These are phyloP conservation scores for Contarinia nasturtii DNA, from an alignment of 1,140 invertebrate species.

Conservation along the genomic window DNA sequence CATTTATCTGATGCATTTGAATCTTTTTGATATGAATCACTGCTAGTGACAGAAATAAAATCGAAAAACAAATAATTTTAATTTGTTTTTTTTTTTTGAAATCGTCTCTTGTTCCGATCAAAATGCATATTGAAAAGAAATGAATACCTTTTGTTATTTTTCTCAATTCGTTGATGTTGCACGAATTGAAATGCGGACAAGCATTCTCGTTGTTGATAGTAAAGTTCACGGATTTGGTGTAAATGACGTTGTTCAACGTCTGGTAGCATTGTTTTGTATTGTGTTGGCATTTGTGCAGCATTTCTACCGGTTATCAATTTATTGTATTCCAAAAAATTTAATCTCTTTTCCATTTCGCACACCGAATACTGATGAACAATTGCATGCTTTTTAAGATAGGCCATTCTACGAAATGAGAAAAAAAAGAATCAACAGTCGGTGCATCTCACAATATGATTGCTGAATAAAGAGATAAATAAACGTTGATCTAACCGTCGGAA, in stretches of 20 bases:
- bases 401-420: slow-evolving; percentile 32
- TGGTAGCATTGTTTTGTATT: slow-evolving; percentile 6
- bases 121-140: neutral
- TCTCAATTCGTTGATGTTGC: slow-evolving; percentile 15
- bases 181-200: slow-evolving; percentile 23
- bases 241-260: slow-evolving; percentile 18
- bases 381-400: slow-evolving; percentile 65
- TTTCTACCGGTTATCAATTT: neutral
- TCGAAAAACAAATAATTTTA: slow-evolving; percentile 9
- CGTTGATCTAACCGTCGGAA: slow-evolving; percentile 34
- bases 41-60: neutral
- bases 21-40: slow-evolving; percentile 2
- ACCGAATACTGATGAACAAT: slow-evolving; percentile 36
- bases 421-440: neutral
- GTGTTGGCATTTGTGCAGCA: neutral
- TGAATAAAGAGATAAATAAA: neutral
- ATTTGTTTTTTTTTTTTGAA: neutral
- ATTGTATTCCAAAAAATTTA: slow-evolving; percentile 11
- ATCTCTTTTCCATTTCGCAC: slow-evolving; percentile 20
- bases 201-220: slow-evolving; percentile 19
- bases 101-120: neutral
- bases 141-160: neutral
- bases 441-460: neutral
- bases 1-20: slow-evolving; percentile 18
- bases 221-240: slow-evolving; percentile 18